Evolutionary conservation across 2,113 vertebrate genomes (phyloP), one percentile per base, ranked within the genome.

Genomic region (Chrysemys picta): DNA sequence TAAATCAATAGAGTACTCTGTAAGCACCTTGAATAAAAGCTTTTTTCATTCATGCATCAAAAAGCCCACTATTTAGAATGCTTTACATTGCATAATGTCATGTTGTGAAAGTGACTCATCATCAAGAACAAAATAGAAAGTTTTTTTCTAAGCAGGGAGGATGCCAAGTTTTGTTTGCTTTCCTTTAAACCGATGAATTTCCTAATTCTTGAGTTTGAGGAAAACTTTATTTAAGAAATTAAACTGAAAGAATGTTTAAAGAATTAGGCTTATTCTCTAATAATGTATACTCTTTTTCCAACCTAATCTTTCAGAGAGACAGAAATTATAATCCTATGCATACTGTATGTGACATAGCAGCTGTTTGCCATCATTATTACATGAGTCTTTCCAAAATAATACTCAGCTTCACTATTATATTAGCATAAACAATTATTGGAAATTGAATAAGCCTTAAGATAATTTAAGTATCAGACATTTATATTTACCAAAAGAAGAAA

Each of bases 1-100:
- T 88, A 89, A 81, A 89, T 96, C 78, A 94, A 89, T 49, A 91
- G 31, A 82, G 31, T 88, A 83, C 50, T 90, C 88, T 94, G 86
- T 94, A 96, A 92, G 94, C 84, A 95, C 83, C 86, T 96, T 90
- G 87, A 95, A 94, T 93, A 93, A 84, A 95, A 95, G 31, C 38
- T 80, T 93, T 94, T 96, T 95, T 97, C 87, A 93, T 92, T 96
- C 78, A 88, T 87, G 65, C 89, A 75, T 81, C 38, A 89, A 80
- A 91, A 97, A 85, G 75, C 5, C 27, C 79, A 42, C n/a, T 53
- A 50, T 89, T 96, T 93, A 92, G 31, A 82, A 93, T 96, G 89
- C 75, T 94, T 91, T 94, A 84, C 13, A 52, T 57, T 83, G 10
- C n/a, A 10, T 80, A 72, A 24, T 84, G 27, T 88, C 91, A 72